Percentiles rank a stretch among this genome's conserved stretches.
Conservation (phyloP, 2,797 vertebrate genomes). For the Halcyon smyrnensis region DNA sequence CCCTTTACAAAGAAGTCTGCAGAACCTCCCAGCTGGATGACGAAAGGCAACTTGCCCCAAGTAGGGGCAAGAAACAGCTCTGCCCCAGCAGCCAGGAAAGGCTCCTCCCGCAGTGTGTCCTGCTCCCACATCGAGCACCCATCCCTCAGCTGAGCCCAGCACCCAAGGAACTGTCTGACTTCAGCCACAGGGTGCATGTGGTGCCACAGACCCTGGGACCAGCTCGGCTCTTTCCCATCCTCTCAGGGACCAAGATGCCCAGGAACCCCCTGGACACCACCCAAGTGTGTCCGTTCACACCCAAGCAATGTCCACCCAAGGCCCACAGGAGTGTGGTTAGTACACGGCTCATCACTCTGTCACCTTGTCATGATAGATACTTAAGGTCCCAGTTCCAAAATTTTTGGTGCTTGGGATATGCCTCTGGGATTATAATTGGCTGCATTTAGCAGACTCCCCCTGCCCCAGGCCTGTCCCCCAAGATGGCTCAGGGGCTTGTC, state of each 20-base stretch:
- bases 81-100: background rate
- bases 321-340: background rate
- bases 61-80: background rate
- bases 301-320: background rate
- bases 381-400: background rate
- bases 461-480: background rate
- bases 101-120: background rate
- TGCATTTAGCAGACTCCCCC: background rate
- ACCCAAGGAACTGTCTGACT: rapidly evolving
- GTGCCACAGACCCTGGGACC: rapidly evolving
- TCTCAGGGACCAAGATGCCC: background rate
- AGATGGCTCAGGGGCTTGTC: rapidly evolving
- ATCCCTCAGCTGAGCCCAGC: background rate
- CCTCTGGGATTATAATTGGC: background rate
- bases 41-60: background rate
- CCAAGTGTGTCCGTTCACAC: background rate
- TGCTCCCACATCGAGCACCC: background rate
- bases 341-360: background rate
- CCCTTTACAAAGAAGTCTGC: rapidly evolving
- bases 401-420: background rate
- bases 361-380: background rate
- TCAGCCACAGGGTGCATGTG: background rate
- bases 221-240: background rate
- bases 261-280: background rate
- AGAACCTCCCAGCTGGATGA: background rate